Conservation (phyloP, 2,797 vertebrate species). For the Vespertilio murinus region DNA sequence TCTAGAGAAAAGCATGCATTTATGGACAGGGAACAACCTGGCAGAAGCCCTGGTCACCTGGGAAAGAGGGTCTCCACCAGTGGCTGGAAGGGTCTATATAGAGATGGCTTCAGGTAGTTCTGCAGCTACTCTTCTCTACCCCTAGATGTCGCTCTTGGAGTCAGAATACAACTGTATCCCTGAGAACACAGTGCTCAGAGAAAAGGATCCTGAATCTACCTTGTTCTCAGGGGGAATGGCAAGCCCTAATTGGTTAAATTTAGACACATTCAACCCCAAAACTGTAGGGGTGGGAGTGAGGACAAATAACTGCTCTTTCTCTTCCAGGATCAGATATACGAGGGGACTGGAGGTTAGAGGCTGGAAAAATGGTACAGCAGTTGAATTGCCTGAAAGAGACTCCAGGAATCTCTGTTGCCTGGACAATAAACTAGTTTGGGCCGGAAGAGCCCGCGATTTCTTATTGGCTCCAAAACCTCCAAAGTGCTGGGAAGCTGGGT, state of each 20-base stretch:
- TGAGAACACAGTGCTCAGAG: background rate
- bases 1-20: background rate
- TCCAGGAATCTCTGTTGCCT: background rate
- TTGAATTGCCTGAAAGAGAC: background rate
- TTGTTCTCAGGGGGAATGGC: background rate
- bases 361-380: background rate
- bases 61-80: background rate
- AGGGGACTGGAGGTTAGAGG: background rate
- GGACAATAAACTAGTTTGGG: background rate
- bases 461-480: background rate
- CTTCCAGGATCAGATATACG: background rate
- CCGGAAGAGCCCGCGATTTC: background rate
- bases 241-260: background rate
- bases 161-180: constrained; percentile 31
- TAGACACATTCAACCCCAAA: background rate
- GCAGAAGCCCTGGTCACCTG: background rate
- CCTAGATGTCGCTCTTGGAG: constrained; percentile 68
- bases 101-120: background rate
- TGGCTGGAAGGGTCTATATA: background rate
- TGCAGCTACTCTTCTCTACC: background rate
- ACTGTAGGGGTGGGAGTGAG: background rate
- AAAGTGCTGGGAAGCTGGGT: background rate
- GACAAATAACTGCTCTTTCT: background rate
- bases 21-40: background rate
- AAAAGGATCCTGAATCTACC: background rate